Base-by-base conservation (phyloP, 1,140 invertebrate species). In the Drosophila kohkoa region DNA sequence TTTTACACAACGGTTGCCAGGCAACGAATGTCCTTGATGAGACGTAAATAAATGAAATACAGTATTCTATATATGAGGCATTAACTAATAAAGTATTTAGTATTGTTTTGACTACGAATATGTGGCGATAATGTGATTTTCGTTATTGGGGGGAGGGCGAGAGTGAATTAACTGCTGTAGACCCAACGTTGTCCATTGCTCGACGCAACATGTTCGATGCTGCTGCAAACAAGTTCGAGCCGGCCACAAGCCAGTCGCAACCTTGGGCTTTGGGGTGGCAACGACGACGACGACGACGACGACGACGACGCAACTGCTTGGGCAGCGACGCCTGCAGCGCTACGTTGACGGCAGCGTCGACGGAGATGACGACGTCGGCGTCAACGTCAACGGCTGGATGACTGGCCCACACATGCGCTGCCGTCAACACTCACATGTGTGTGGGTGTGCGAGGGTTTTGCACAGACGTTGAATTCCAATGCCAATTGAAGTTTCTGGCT, bases 401-500 rank as follows among this genome's bases (percentile, higher is more conserved):
- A 45, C 62, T 62, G 58, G 66, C 58, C 51, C 72, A 75, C 72
- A 75, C 66, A 75, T 70, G 66, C 58, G 72, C 72, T 63, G 48
- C 35, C 25, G 63, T 30, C 45, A 16, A 35, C 28, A 25, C 20
- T 4, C 69, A 73, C 68, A 68, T 49, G 43, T 65, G 71, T 35
- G 54, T 41, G 5, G 32, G 13, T 45, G 25, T 16, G 76, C 54
- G 41, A 16, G 30, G 46, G 51, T 71, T 52, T 70, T 48, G 57
- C 62, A 20, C 38, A 68, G 64, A 52, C 58, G 51, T 62, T 43
- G n/a, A 30, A 52, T 43, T 65, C 59, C 52, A 63, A 85, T 81
- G 67, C 74, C 69, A 86, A 85, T 86, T 85, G 82, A 85, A 81
- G 82, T 85, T 85, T 72, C 70, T 82, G 78, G 58, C 78, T 54